These are phyloP conservation scores for Chaitophorus viminalis DNA, from an alignment of 2,888 invertebrate species.

Conservation along the genomic window DNA sequence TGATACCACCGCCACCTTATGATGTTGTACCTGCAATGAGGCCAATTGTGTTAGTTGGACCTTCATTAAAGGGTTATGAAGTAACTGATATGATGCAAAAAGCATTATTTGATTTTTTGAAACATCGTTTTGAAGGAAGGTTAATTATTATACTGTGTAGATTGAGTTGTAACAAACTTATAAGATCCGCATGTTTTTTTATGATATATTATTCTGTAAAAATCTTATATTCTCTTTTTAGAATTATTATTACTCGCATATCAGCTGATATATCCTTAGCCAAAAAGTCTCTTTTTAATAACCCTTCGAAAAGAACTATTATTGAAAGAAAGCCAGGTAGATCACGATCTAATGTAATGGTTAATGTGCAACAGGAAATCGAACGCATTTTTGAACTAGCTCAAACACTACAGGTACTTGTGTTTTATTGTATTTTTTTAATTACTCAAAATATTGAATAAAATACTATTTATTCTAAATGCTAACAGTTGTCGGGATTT, in stretches of 20 bases:
- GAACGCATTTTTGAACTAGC: constrained; percentile 99
- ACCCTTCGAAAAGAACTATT: constrained; percentile 96
- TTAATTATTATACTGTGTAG: constrained; percentile 67
- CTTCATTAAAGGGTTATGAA: constrained; percentile 98
- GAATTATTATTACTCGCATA: constrained; percentile 99
- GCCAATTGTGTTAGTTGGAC: constrained; percentile 98
- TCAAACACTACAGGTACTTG: constrained; percentile 87
- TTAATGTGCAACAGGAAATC: constrained; percentile 95
- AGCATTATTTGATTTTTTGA: constrained; percentile 98
- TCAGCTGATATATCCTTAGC: constrained; percentile 99
- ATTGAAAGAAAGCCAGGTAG: constrained; percentile 83
- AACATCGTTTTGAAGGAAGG: constrained; percentile 98
- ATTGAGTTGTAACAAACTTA: not conserved
- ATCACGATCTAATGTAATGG: constrained; percentile 83
- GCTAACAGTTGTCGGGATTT: not conserved
- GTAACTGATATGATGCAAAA: constrained; percentile 99
- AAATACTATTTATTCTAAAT: no score
- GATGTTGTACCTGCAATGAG: constrained; percentile 99
- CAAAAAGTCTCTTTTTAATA: constrained; percentile 96
- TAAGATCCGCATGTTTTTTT: not conserved
- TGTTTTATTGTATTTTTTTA: not conserved
- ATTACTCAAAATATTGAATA: not conserved
- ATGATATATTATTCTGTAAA: not conserved
- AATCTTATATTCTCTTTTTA: constrained; percentile 66
- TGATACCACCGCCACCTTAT: constrained; percentile 90